phyloP scores from a whole-genome alignment of 2,888 invertebrate species.

The Acanthoscelides obtectus region DNA sequence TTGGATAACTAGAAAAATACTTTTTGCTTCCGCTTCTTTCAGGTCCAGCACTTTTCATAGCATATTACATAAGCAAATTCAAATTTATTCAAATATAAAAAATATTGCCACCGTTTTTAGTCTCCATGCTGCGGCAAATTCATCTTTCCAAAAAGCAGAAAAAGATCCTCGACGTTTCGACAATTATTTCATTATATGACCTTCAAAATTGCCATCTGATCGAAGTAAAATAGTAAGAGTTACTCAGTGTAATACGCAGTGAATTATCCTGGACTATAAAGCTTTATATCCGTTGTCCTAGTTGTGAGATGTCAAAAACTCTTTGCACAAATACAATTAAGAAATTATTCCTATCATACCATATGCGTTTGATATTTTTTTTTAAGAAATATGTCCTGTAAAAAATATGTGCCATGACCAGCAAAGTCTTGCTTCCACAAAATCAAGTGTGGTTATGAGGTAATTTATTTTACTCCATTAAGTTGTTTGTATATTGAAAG shows the following conservation, averaged over 20 bases:
- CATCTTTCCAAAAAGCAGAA: too few species aligned
- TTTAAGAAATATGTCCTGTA: not conserved
- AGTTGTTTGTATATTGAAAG: too few species aligned
- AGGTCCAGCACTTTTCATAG: not conserved
- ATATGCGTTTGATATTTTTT: not conserved
- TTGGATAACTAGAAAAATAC: slow-evolving; percentile 6
- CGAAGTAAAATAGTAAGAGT: too few species aligned
- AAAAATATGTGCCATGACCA: too few species aligned
- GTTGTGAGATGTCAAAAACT: not conserved
- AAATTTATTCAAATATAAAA: too few species aligned
- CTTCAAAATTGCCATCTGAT: not conserved
- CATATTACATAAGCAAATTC: not conserved
- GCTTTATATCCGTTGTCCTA: not conserved
- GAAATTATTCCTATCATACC: not conserved
- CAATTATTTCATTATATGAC: not conserved
- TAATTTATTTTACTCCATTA: too few species aligned
- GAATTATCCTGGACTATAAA: not conserved
- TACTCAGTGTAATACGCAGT: not conserved
- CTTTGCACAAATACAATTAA: not conserved
- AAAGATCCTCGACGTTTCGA: too few species aligned
- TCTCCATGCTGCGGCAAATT: too few species aligned
- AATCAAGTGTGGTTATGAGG: too few species aligned
- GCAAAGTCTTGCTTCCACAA: too few species aligned
- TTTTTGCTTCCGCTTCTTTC: not conserved
- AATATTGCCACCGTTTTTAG: too few species aligned